These are phyloP conservation scores for Chrysopa pallens DNA, from an alignment of 1,140 invertebrate species.

Conservation along the genomic window DNA sequence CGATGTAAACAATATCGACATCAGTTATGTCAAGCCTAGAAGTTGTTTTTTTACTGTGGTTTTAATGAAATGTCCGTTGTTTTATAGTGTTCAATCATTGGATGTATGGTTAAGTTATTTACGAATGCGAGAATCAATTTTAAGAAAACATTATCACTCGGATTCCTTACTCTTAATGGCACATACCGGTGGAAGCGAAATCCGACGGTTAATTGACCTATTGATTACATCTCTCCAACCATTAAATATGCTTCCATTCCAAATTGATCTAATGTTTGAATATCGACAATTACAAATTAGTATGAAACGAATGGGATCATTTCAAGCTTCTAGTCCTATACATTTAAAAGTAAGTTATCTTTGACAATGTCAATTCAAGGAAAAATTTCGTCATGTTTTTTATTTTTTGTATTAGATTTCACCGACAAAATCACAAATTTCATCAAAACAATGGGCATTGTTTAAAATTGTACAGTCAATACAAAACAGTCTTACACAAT, in stretches of 20 bases:
- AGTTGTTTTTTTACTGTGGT: too few species aligned
- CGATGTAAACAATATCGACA: neutral
- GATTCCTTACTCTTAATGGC: constrained; percentile 51
- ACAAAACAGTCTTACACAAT: constrained; percentile 26
- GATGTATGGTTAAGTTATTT: constrained; percentile 75
- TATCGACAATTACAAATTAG: constrained; percentile 57
- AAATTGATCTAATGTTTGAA: constrained; percentile 64
- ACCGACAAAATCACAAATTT: constrained; percentile 14
- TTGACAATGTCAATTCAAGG: neutral
- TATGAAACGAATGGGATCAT: constrained; percentile 42
- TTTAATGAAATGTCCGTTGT: neutral
- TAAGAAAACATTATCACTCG: constrained; percentile 62
- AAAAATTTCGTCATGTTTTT: neutral
- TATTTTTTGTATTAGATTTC: constrained; percentile 1
- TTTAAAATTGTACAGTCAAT: constrained; percentile 32
- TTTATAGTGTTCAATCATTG: constrained; percentile 49
- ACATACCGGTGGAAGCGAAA: constrained; percentile 39
- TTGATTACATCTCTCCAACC: constrained; percentile 56
- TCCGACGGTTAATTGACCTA: constrained; percentile 46
- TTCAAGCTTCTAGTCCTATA: constrained; percentile 17
- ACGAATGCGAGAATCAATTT: constrained; percentile 57
- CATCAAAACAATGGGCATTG: constrained; percentile 33
- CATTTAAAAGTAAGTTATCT: constrained; percentile 13
- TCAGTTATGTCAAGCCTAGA: neutral
- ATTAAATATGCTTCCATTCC: constrained; percentile 56